These are phyloP conservation scores for Morpho deidamia DNA, from an alignment of 2,888 invertebrate genomes.

Conservation along the genomic window DNA sequence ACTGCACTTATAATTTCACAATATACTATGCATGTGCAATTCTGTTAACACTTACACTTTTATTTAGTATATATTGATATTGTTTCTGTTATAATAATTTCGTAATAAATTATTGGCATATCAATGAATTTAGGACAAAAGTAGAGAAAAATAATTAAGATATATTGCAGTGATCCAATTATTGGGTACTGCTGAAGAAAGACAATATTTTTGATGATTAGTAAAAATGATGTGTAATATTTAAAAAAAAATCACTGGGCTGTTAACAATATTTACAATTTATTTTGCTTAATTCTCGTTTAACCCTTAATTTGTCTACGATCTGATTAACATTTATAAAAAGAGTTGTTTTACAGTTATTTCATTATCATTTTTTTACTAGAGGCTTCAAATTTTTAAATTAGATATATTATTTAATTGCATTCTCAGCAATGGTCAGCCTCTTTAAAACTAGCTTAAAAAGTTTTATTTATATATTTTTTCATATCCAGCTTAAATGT, in stretches of 20 bases:
- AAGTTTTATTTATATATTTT: too few relatives aligned
- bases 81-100: neutral
- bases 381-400: too few relatives aligned
- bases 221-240: too few relatives aligned
- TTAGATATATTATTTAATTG: too few relatives aligned
- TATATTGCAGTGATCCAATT: conserved; percentile 14
- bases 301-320: too few relatives aligned
- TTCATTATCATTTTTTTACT: too few relatives aligned
- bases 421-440: too few relatives aligned
- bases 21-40: neutral
- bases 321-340: too few relatives aligned
- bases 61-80: neutral
- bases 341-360: too few relatives aligned
- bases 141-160: conserved; percentile 22
- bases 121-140: conserved; percentile 27
- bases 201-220: conserved; percentile 46
- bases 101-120: conserved; percentile 36
- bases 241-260: too few relatives aligned
- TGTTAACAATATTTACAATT: neutral
- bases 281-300: neutral
- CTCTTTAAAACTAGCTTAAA: too few relatives aligned
- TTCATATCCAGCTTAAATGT: too few relatives aligned
- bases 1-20: conserved; percentile 12
- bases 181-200: conserved; percentile 39
- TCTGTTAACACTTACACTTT: neutral